Percentiles rank a stretch among this genome's conserved stretches.
phyloP scores from a whole-genome alignment of 1,140 invertebrate genomes.

The Camponotus pennsylvanicus region DNA sequence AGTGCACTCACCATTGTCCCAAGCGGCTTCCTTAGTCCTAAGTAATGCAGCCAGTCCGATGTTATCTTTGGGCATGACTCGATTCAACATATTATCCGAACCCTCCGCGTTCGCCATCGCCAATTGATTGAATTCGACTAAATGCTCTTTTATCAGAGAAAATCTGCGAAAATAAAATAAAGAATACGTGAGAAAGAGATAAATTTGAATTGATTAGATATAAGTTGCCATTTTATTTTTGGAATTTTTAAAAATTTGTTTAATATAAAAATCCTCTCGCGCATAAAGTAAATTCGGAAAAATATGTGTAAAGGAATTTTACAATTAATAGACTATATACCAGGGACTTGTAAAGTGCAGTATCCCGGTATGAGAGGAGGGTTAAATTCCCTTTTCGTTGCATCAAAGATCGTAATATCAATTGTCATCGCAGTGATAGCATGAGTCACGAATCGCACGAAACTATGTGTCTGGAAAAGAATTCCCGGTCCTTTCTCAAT shows the following conservation, averaged over 20 bases:
- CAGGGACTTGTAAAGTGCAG: background rate
- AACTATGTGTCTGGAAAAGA: constrained; percentile 27
- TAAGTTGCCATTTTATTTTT: background rate
- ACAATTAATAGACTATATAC: background rate
- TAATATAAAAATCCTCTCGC: too few relatives aligned
- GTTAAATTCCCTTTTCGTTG: background rate
- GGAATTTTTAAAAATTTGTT: too few relatives aligned
- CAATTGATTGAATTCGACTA: constrained; percentile 99
- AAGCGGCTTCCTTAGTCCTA: constrained; percentile 97
- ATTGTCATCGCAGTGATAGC: background rate
- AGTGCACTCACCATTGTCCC: constrained; percentile 93
- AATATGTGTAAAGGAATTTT: background rate
- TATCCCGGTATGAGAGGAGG: background rate
- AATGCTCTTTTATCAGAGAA: constrained; percentile 96
- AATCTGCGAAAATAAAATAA: constrained; percentile 90
- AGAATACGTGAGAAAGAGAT: background rate
- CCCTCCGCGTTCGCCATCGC: constrained; percentile 99
- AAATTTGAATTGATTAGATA: background rate
- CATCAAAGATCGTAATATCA: background rate
- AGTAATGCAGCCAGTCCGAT: constrained; percentile 98
- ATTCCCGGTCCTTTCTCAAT: constrained; percentile 43
- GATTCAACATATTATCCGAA: constrained; percentile 99
- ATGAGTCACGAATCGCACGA: background rate
- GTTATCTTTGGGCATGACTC: constrained; percentile 99
- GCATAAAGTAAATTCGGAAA: too few relatives aligned